Evolutionary conservation across 1,140 invertebrate genomes (phyloP), one percentile per base, ranked within the genome.

Genomic region (Lordiphosa clarofinis): DNA sequence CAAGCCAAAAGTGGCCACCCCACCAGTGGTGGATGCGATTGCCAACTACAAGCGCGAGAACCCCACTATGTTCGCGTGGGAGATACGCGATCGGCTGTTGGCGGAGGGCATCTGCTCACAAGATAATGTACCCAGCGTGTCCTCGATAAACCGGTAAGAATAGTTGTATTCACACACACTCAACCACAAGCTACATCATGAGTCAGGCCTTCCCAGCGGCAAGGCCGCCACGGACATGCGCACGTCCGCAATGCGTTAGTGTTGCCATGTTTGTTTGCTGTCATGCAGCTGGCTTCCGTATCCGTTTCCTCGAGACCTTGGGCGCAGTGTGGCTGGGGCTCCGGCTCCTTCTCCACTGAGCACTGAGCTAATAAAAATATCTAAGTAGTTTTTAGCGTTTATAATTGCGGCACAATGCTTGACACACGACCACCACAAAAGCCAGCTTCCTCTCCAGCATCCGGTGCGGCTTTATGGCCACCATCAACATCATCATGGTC

Each of bases 1-100:
- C 21, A 99, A 99, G 90, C 98, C 98, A 6, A 99, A 99, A 91
- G 98, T 99, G 24, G 98, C 98, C 3, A 99, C 98, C 1, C 98
- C 98, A 0, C 96, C 97, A 42, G 98, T 99, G 8, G 98, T 99
- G 21, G 97, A 99, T 87, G 97, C 98, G 38, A 99, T 99, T 67
- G 96, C 97, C 1, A 96, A 96, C 69, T 99, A 99, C 92, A 99
- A 99, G 90, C 92, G 97, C 59, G 97, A 99, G 89, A 99, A 99
- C 90, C 98, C 98, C 0, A 99, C 98, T 11, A 99, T 99, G 98
- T 99, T 99, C 89, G 98, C 98, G 2, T 99, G 98, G 98, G 98
- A 99, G 90, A 99, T 99, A 82, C 91, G 98, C 35, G 98, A 99
- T 90, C 92, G 97, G 90, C 93, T 99, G 70, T 92, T 99, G 50